Conservation (phyloP, 92 coral and sea anemone species). For the Blastomussa wellsi region DNA sequence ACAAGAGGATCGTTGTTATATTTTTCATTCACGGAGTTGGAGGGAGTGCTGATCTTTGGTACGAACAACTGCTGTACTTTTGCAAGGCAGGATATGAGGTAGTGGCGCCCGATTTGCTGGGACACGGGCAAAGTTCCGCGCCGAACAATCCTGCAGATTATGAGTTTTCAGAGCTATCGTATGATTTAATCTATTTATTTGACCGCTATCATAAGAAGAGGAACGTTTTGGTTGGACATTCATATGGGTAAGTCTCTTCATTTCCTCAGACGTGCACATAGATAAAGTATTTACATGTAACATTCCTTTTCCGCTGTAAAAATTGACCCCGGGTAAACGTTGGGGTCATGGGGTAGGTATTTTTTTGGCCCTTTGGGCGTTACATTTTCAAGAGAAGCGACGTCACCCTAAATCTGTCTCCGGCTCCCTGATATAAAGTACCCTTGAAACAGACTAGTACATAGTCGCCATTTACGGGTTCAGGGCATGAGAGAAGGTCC, state of each 20-base stretch:
- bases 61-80: slow-evolving; percentile 86
- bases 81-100: slow-evolving; percentile 85
- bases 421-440: no score
- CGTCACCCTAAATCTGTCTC: no score
- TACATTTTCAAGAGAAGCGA: no score
- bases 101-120: slow-evolving; percentile 91
- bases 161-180: slow-evolving; percentile 77
- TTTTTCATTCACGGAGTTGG: slow-evolving; percentile 98
- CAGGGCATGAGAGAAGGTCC: no score
- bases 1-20: slow-evolving; percentile 68
- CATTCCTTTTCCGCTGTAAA: no score
- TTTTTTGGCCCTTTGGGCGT: no score
- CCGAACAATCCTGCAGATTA: slow-evolving; percentile 75
- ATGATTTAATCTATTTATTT: slow-evolving; percentile 81
- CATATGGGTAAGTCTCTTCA: slow-evolving; percentile 85
- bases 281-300: no score
- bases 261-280: not conserved
- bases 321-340: no score
- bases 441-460: no score
- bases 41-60: slow-evolving; percentile 93
- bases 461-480: no score
- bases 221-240: slow-evolving; percentile 94
- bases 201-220: slow-evolving; percentile 89
- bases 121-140: slow-evolving; percentile 92
- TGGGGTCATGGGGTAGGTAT: no score